Conservation (phyloP, 2,888 invertebrate species). For the Euplexia lucipara region DNA sequence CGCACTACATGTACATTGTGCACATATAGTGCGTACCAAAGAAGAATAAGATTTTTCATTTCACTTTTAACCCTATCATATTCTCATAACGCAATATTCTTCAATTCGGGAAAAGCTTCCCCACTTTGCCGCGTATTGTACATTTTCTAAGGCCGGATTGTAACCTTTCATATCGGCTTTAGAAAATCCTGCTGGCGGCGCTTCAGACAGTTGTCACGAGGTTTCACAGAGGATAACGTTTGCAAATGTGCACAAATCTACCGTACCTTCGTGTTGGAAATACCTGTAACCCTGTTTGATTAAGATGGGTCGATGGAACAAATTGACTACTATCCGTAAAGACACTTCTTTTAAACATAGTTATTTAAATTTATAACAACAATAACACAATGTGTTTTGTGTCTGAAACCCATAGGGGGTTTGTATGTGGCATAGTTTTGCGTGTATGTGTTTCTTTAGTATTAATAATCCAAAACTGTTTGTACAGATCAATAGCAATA, state of each 20-base stretch:
- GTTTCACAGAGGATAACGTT: constrained; percentile 10
- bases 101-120: background rate
- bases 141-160: constrained; percentile 38
- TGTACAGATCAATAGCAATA: no score
- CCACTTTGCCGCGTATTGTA: constrained; percentile 31
- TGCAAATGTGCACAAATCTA: constrained; percentile 2
- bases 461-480: no score
- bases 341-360: no score
- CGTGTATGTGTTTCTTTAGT: no score
- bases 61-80: constrained; percentile 1
- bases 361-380: no score
- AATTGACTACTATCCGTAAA: background rate
- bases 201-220: constrained; percentile 26
- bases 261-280: background rate
- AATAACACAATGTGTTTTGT: no score
- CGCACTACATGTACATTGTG: no score
- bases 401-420: no score
- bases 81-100: constrained; percentile 3
- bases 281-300: background rate
- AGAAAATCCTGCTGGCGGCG: constrained; percentile 36
- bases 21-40: background rate
- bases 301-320: background rate
- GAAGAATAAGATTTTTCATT: background rate
- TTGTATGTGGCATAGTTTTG: no score
- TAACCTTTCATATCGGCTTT: constrained; percentile 54